These are phyloP conservation scores for Cossypha polioptera DNA, from an alignment of 2,797 vertebrate genomes.

Conservation along the genomic window DNA sequence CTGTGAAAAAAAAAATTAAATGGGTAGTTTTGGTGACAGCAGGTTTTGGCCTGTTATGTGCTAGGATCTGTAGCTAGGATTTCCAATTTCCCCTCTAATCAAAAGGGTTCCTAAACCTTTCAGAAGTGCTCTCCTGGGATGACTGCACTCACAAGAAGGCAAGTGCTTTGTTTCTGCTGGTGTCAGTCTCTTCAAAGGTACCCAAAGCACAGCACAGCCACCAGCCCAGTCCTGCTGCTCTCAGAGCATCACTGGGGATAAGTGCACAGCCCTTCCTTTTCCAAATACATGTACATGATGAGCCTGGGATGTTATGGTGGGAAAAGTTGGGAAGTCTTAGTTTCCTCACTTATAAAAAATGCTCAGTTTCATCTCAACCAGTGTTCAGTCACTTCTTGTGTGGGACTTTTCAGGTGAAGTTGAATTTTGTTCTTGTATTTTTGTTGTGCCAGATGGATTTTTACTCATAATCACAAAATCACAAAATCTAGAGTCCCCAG, in stretches of 20 bases:
- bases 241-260: background rate
- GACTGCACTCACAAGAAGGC: background rate
- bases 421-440: background rate
- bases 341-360: background rate
- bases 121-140: slow-evolving; percentile 22
- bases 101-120: slow-evolving; percentile 38
- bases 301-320: accelerated
- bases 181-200: background rate
- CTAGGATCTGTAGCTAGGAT: slow-evolving; percentile 5
- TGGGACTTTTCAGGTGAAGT: background rate
- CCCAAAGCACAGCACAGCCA: background rate
- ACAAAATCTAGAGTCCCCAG: background rate
- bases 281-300: accelerated
- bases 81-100: slow-evolving; percentile 42
- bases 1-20: background rate
- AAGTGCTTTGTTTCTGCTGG: slow-evolving; percentile 11
- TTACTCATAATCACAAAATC: background rate
- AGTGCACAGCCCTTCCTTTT: background rate
- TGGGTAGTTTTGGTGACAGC: background rate
- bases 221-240: background rate
- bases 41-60: background rate
- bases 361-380: background rate
- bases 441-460: background rate
- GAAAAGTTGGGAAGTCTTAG: background rate
- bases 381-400: background rate